A percentile compares a stretch with the other conserved stretches of the same genome.
Evolutionary conservation across 2,113 vertebrate species (phyloP).

Genomic region (Apeltes quadracus): DNA sequence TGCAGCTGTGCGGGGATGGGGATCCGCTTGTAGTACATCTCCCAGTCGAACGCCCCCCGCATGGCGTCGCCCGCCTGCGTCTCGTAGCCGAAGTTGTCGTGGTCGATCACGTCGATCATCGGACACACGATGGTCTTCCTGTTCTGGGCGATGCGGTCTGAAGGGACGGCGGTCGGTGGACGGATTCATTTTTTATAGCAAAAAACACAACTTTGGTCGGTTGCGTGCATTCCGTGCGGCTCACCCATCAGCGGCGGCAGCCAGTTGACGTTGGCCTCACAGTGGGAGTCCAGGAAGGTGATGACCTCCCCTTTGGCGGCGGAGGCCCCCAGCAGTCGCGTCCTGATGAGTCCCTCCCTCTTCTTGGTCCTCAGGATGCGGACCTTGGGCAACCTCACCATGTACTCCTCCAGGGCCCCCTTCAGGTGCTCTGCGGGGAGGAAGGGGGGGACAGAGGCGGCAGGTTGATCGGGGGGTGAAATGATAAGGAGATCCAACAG

Average conservation of each 20-base stretch:
- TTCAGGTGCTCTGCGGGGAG: conserved; percentile 75
- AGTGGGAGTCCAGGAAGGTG: conserved; percentile 97
- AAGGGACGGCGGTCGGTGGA: conserved; percentile 10
- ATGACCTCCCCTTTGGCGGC: conserved; percentile 90
- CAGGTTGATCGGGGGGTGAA: too few relatives aligned
- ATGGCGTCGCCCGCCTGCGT: conserved; percentile 96
- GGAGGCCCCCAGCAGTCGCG: conserved; percentile 90
- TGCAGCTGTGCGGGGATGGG: conserved; percentile 91
- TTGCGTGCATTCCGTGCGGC: neutral
- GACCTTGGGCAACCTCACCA: conserved; percentile 89
- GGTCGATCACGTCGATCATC: conserved; percentile 98
- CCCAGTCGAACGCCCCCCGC: conserved; percentile 98
- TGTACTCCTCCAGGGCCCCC: conserved; percentile 90
- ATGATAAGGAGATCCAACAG: too few relatives aligned
- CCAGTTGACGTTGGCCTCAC: conserved; percentile 97
- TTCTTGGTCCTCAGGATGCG: conserved; percentile 92
- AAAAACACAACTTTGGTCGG: neutral
- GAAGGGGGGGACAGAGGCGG: too few relatives aligned
- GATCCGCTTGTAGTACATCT: conserved; percentile 99
- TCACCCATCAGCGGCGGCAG: conserved; percentile 92
- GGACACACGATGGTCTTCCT: conserved; percentile 95
- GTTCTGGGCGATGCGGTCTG: conserved; percentile 96
- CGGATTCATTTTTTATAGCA: too few relatives aligned
- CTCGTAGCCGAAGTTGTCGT: conserved; percentile 96
- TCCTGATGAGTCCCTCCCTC: conserved; percentile 93